Evolutionary conservation across 2,888 invertebrate genomes (phyloP), one percentile per base, ranked within the genome.

Genomic region (Zaprionus lineosus): DNA sequence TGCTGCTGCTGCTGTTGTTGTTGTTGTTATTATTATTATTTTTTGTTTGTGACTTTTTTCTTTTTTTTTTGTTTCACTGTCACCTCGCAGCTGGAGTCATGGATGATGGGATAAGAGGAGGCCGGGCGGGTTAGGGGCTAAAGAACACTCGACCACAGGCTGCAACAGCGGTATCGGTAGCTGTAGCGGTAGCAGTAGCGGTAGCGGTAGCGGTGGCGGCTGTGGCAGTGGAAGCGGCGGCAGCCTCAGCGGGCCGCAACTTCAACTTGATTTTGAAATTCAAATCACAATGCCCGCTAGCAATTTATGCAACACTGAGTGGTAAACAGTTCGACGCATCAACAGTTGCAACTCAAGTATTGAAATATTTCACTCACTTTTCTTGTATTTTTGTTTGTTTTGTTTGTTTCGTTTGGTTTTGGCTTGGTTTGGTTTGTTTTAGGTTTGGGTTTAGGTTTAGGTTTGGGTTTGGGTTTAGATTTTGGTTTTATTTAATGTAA

Each of bases 221-320:
- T 11, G n/a, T 3, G 29, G n/a, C 4, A n/a, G 29, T 29, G 3
- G n/a, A 29, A 29, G 33, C 43, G 16, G 36, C 57, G 39, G 52
- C 47, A 34, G 53, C 62, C 37, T 43, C 51, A 51, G 11, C 44
- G 26, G 61, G 44, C 55, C 36, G 52, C 51, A 64, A 70, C 58
- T 74, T 71, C 62, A 62, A 74, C 69, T 69, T 70, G 60, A 57
- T 85, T 78, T 79, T 84, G 81, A 81, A 79, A 79, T 85, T 85
- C 81, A 85, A 85, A 84, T 84, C 85, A 61, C 61, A 81, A 52
- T 70, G 71, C 56, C 59, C 64, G 70, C 64, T 64, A 29, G 55
- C 83, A 75, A 84, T 77, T 77, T 77, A 77, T 77, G 77, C 77
- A 77, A 82, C 82, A 58, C 63, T 26, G 62, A n/a, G n/a, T 62